Conservation (phyloP, 2,113 vertebrate species). For the Prunella fulvescens region DNA sequence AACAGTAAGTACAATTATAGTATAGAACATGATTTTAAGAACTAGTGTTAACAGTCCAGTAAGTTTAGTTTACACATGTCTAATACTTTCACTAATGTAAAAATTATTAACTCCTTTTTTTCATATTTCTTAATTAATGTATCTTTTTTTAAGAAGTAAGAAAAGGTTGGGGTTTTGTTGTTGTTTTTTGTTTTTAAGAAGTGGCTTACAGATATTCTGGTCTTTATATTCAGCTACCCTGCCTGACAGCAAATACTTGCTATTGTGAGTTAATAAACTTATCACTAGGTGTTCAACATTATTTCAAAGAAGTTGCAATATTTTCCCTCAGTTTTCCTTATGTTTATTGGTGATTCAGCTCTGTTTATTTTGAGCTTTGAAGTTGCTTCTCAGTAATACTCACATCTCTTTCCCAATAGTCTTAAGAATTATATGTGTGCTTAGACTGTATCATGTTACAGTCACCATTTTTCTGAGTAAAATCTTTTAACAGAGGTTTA, state of each 20-base stretch:
- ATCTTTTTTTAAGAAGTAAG: not conserved
- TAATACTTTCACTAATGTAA: not conserved
- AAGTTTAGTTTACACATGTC: not conserved
- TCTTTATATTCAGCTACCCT: not conserved
- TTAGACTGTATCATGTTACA: not conserved
- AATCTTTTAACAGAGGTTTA: not conserved
- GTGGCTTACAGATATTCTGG: not conserved
- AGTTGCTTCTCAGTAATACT: not conserved
- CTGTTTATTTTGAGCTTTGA: not conserved
- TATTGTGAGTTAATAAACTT: not conserved
- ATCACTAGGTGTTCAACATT: not conserved
- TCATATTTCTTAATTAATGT: not conserved
- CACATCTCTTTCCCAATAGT: not conserved
- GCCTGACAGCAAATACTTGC: not conserved
- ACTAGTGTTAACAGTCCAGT: not conserved
- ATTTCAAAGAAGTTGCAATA: not conserved
- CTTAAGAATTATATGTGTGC: not conserved
- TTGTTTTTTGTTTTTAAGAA: not conserved
- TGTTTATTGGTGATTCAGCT: not conserved
- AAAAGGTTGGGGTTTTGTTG: rapidly evolving
- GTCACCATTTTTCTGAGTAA: not conserved
- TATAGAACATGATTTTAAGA: not conserved
- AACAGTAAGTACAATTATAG: not conserved
- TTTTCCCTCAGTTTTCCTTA: not conserved
- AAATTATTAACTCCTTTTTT: not conserved